Base-by-base conservation (phyloP, 2,888 invertebrate species). In the Alentia gelatinosa region DNA sequence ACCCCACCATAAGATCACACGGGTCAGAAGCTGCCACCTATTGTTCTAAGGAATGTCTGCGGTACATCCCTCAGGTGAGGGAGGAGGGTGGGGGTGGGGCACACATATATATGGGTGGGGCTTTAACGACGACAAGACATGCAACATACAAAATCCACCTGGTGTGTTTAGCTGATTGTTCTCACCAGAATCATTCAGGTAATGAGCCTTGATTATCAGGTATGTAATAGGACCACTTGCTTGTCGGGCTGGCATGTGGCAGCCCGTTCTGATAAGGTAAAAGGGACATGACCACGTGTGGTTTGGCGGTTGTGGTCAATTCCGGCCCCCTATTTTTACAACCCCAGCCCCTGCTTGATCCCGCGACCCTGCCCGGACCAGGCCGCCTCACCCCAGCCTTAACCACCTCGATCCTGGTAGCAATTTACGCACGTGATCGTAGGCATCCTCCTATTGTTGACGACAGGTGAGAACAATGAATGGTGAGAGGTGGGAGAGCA, bases 361-460 rank as follows among this genome's bases (percentile, higher is more conserved):
- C 74, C 79, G 30, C 30, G 68, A 68, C 68, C 68, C 68, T 26
- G 68, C 68, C 68, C n/a, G 30, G 79, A n/a, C 75, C 79, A 23
- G 19, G 39, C 4, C 9, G 39, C 35, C n/a, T 12, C 26, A 35
- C 79, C 79, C 39, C 79, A 15, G 37, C 37, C 1, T 33, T 79
- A 37, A 79, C 37, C 37, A n/a, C 37, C 37, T 4, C 5, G 79
- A 79, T 79, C 37, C 35, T 79, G 79, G 79, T 79, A 79, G 79
- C 79, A 79, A 79, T 79, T 75, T 79, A 12, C 35, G 79, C 15
- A 5, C 19, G 35, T 12, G 15, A 19, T 37, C 12, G 9, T 12
- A 39, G 39, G n/a, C 37, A 79, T 79, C 79, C 79, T 79, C 79
- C 79, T 26, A 79, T 79, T 79, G 79, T 79, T 79, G 39, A 5